Base-by-base conservation (phyloP, 2,888 invertebrate genomes). In the Monochamus alternatus region DNA sequence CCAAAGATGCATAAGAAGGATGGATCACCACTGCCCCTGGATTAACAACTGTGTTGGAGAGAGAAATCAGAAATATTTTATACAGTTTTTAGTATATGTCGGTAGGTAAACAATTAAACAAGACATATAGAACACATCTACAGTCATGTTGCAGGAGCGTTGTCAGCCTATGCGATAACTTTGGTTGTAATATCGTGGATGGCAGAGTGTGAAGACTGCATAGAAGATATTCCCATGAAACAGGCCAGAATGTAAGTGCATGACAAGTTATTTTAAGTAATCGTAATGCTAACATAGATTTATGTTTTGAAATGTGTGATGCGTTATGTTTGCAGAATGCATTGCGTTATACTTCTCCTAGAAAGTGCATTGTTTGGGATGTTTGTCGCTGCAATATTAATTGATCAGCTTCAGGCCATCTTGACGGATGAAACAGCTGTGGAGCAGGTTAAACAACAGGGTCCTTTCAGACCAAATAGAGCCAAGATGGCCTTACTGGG, bases 21-120 rank as follows among this genome's bases (percentile, higher is more conserved):
- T 95, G 95, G 95, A 95, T 87, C 96, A 97, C 88, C 96, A 97
- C 88, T 95, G 95, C 89, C 95, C 96, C 5, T 96, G 96, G 96
- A 96, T 97, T 65, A 97, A 97, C 88, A 97, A 97, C 88, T 97
- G 97, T 88, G 96, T 97, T 5, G 97, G 97, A 62, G 97, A 97
- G 89, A 92, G 93, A 85, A 97, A 97, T 90, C 97, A 97, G 90
- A 97, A 96, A 88, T 97, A 95, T 90, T 97, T 97, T 89, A 92
- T 97, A 80, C 95, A 97, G 86, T 97, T 97, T 90, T 90, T 96
- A 78, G 90, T 96, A 59, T 96, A 95, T 87, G 95, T 95, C 76
- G 95, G 87, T 74, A 60, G 5, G 67, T 64, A 38, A 5, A 71
- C 70, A 38, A 12, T 47, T 47, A 47, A 47, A 10, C 8, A 1